Conservation (phyloP, 2,888 invertebrate genomes). For the Anaspis maculata region DNA sequence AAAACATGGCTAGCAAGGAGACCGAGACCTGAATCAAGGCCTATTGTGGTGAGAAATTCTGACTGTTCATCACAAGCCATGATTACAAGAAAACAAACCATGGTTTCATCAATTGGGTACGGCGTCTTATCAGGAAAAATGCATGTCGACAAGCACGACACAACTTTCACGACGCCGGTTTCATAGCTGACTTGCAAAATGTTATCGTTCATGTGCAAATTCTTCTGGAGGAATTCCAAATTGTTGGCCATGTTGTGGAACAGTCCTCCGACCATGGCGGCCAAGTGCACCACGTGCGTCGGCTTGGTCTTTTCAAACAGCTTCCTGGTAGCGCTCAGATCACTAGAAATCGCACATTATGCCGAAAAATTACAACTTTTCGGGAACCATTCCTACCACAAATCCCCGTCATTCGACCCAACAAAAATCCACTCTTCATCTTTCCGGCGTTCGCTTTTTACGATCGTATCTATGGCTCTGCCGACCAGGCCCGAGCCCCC, state of each 20-base stretch:
- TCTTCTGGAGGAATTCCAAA: no score
- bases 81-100: no score
- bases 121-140: slow-evolving; percentile 97
- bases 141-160: slow-evolving; percentile 96
- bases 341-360: no score
- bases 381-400: slow-evolving; percentile 59
- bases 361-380: no score
- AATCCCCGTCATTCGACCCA: slow-evolving; percentile 86
- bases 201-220: no score
- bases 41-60: no score
- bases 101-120: slow-evolving; percentile 97
- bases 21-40: no score
- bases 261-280: slow-evolving; percentile 97
- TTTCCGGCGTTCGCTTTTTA: slow-evolving; percentile 45
- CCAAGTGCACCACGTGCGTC: slow-evolving; percentile 94
- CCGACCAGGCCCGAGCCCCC: slow-evolving; percentile 96
- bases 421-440: slow-evolving; percentile 86
- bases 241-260: slow-evolving; percentile 95
- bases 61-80: no score
- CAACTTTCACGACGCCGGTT: slow-evolving; percentile 79
- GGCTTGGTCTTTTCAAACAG: slow-evolving; percentile 78
- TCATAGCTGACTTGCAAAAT: no score
- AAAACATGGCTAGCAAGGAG: no score
- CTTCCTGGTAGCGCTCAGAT: slow-evolving; percentile 61
- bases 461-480: slow-evolving; percentile 68